Percentiles rank a stretch among this genome's conserved stretches.
phyloP scores from a whole-genome alignment of 2,888 invertebrate species.

The Allacma fusca region DNA sequence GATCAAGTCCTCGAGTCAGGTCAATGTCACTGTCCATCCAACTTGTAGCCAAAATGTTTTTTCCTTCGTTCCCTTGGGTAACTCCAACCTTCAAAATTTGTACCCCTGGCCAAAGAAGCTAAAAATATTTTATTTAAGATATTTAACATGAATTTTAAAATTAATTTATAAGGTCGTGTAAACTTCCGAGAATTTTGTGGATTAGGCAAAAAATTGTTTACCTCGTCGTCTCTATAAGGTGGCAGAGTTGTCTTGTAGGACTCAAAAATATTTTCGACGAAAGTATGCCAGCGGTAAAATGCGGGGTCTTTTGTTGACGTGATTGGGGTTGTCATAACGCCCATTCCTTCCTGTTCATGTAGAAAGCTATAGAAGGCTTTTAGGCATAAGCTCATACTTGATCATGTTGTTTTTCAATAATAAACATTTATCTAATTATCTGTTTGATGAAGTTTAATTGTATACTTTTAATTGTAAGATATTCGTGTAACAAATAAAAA shows the following conservation, averaged over 20 bases:
- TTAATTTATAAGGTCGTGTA: background rate
- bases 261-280: conserved; percentile 79
- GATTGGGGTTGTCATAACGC: too few relatives aligned
- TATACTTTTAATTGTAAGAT: too few relatives aligned
- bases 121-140: background rate
- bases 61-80: conserved; percentile 67
- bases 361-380: too few relatives aligned
- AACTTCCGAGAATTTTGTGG: background rate
- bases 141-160: background rate
- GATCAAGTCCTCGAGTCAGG: conserved; percentile 81
- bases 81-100: conserved; percentile 56
- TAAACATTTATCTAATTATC: too few relatives aligned
- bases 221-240: conserved; percentile 67
- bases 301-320: conserved; percentile 88
- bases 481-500: too few relatives aligned
- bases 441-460: too few relatives aligned
- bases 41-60: conserved; percentile 70
- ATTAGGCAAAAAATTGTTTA: background rate
- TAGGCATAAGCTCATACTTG: too few relatives aligned
- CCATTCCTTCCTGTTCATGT: too few relatives aligned
- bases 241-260: conserved; percentile 76
- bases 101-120: conserved; percentile 58
- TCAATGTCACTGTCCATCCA: conserved; percentile 84
- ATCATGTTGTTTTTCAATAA: too few relatives aligned
- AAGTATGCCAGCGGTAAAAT: conserved; percentile 86